phyloP scores from a whole-genome alignment of 2,888 invertebrate species.

The Dasysyrphus albostriatus region DNA sequence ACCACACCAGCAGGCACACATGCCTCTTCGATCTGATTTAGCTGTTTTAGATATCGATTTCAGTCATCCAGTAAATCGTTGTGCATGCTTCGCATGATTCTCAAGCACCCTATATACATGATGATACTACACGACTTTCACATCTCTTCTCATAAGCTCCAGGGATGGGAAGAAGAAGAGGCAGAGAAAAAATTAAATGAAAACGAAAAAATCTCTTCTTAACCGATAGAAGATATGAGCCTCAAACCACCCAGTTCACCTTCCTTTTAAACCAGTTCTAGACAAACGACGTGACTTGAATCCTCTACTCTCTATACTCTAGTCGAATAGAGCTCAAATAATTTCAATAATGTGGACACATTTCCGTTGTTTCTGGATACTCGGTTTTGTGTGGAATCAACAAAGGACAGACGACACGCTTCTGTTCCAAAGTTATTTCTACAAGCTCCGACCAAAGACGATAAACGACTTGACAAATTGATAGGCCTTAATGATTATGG shows the following conservation, averaged over 20 bases:
- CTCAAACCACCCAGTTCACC: conserved; percentile 35
- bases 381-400: neutral
- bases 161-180: neutral
- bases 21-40: conserved; percentile 16
- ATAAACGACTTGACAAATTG: conserved; percentile 70
- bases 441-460: neutral
- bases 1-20: neutral
- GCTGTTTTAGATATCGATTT: conserved; percentile 17
- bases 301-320: conserved; percentile 37
- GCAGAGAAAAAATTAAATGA: neutral
- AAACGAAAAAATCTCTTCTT: neutral
- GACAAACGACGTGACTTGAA: conserved; percentile 64
- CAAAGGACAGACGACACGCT: conserved; percentile 47
- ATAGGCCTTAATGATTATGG: conserved; percentile 58
- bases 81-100: conserved; percentile 23
- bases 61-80: conserved; percentile 32
- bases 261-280: conserved; percentile 61
- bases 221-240: conserved; percentile 1
- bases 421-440: conserved; percentile 5
- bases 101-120: neutral
- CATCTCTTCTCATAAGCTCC: conserved; percentile 13
- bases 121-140: conserved; percentile 3
- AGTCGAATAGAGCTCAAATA: conserved; percentile 56
- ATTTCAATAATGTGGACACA: conserved; percentile 71
- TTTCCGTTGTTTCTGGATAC: conserved; percentile 34